Percentiles rank a stretch among this genome's conserved stretches.
Conservation (phyloP, 2,113 vertebrate species). For the Gopherus flavomarginatus region DNA sequence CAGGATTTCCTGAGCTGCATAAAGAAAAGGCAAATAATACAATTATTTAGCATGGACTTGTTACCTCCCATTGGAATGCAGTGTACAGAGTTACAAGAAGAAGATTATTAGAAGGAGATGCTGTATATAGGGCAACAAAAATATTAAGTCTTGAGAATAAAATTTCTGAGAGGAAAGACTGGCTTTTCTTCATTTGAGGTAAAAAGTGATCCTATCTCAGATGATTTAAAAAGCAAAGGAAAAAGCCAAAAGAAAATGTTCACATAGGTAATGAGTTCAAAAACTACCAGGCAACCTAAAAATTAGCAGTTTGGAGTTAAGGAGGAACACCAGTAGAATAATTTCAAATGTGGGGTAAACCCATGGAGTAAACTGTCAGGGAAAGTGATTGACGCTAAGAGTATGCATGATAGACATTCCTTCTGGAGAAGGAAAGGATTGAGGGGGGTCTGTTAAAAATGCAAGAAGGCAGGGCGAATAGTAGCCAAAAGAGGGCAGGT, state of each 20-base stretch:
- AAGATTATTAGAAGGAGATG: neutral
- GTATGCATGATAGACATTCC: neutral
- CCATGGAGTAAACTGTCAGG: neutral
- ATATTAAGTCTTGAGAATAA: neutral
- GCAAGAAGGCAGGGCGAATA: neutral
- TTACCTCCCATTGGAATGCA: neutral
- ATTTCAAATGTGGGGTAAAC: neutral
- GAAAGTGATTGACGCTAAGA: neutral
- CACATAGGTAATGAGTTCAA: neutral
- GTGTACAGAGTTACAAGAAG: accelerated
- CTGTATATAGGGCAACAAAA: neutral
- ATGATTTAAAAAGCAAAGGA: neutral
- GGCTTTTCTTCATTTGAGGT: neutral
- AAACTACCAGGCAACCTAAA: neutral
- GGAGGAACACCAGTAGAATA: neutral
- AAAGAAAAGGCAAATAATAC: neutral
- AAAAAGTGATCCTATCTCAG: no score
- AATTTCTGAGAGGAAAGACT: neutral
- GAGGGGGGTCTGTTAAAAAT: neutral
- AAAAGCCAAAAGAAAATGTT: neutral
- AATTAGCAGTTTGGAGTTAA: neutral
- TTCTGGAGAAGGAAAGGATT: neutral
- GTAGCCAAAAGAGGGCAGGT: neutral
- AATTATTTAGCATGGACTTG: neutral
- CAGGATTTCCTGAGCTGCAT: neutral